Percentiles rank a stretch among this genome's conserved stretches.
Conservation (phyloP, 2,113 vertebrate species). For the Nannospalax galili region DNA sequence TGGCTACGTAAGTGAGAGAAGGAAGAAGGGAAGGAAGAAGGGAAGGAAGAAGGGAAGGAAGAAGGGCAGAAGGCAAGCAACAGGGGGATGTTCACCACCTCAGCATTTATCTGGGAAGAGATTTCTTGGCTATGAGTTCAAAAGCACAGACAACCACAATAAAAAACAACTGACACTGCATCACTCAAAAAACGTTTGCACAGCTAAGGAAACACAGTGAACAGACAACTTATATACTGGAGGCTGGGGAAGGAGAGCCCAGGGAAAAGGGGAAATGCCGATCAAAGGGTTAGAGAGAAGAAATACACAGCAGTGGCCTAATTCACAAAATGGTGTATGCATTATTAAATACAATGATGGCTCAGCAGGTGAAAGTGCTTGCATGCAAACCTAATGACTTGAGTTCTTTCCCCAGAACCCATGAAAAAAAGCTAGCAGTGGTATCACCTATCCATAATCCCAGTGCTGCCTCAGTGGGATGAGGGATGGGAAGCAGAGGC, state of each 20-base stretch:
- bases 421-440: neutral
- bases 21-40: neutral
- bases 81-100: neutral
- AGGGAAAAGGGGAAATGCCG: neutral
- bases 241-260: neutral
- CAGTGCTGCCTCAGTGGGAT: neutral
- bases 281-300: neutral
- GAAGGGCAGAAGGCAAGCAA: too few relatives aligned
- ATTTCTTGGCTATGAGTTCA: neutral
- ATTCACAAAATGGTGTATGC: neutral
- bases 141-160: neutral
- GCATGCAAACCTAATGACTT: neutral
- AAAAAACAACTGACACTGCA: neutral
- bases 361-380: neutral
- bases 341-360: neutral
- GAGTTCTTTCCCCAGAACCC: neutral
- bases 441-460: neutral
- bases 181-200: neutral
- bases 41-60: neutral
- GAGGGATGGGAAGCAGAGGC: neutral
- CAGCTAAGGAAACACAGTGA: neutral
- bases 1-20: neutral
- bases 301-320: neutral
- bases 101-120: neutral
- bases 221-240: neutral